Base-by-base conservation (phyloP, 2,113 vertebrate genomes). In the Pontoporia blainvillei region DNA sequence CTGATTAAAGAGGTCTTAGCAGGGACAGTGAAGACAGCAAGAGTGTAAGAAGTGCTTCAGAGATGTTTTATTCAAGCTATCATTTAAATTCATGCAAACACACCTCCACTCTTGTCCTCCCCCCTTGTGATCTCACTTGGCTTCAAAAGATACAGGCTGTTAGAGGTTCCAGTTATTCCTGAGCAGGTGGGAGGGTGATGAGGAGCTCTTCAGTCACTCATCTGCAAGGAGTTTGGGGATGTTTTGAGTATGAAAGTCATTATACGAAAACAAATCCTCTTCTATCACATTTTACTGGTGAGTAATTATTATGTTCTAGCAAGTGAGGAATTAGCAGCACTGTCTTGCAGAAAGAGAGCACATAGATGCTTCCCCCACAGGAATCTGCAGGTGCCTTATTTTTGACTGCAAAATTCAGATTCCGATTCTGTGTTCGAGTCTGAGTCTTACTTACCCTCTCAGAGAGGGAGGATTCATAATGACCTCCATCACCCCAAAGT, bases 1-100 rank as follows among this genome's bases (percentile, higher is more conserved):
- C 12, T 23, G 90, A 94, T 17, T 71, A 52, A 62, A 52, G 78
- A 85, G 46, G 41, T n/a, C 46, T 73, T 34, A 31, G 49, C 49
- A 92, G 67, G 83, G 66, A 91, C 72, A n/a, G 13, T 17, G 57
- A 39, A 64, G 49, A 84, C 57, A 62, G 78, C 27, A 84, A 49
- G 9, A 12, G 27, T 23, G 49, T 27, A 46, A 69, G 93, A 62
- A 39, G 66, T 59, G 86, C 72, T 73, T 78, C 18, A 36, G 49
- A 88, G 67, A 67, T 78, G 73, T 95, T 91, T 73, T 79, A 94
- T 76, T 87, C 44, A 86, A 94, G 91, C 49, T 49, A 66, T 88
- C 91, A 86, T 95, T 95, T 93, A 90, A 94, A 87, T 87, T 84
- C 86, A 91, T 95, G 91, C 95, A 96, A 93, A 66, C 91, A 94